phyloP scores from a whole-genome alignment of 2,113 vertebrate genomes.

The Cacatua alba region DNA sequence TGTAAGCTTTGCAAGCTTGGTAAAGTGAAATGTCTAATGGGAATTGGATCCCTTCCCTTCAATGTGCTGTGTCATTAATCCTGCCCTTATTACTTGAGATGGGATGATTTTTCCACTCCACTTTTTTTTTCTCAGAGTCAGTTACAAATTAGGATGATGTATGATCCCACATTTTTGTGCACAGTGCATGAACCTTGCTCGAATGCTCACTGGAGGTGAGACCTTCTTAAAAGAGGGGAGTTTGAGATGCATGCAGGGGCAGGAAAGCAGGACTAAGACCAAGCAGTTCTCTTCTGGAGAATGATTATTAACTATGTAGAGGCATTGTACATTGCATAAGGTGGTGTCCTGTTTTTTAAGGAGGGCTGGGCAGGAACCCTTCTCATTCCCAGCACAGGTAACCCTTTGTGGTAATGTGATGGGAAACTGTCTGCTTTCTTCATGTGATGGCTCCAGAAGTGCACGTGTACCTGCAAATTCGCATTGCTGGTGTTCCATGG shows the following conservation, averaged over 20 bases:
- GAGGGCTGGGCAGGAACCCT: background rate
- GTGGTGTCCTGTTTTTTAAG: background rate
- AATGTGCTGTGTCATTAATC: background rate
- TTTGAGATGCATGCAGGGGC: background rate
- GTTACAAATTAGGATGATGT: background rate
- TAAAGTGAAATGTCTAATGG: background rate
- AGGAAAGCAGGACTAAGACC: background rate
- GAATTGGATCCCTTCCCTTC: background rate
- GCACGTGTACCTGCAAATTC: fast-evolving
- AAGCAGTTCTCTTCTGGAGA: background rate
- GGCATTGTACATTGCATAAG: background rate
- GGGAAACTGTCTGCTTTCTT: background rate
- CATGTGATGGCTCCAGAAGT: background rate
- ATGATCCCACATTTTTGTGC: background rate
- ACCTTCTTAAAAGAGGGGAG: background rate
- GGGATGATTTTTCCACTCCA: background rate
- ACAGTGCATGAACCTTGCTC: background rate
- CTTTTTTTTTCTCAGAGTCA: background rate
- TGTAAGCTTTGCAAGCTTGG: background rate
- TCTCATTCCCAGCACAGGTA: background rate
- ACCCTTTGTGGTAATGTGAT: background rate
- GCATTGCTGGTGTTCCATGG: fast-evolving
- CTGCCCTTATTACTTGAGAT: background rate
- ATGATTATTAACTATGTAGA: background rate
- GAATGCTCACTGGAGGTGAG: background rate